Conservation (phyloP, 2,888 invertebrate genomes). For the Autographa gamma region DNA sequence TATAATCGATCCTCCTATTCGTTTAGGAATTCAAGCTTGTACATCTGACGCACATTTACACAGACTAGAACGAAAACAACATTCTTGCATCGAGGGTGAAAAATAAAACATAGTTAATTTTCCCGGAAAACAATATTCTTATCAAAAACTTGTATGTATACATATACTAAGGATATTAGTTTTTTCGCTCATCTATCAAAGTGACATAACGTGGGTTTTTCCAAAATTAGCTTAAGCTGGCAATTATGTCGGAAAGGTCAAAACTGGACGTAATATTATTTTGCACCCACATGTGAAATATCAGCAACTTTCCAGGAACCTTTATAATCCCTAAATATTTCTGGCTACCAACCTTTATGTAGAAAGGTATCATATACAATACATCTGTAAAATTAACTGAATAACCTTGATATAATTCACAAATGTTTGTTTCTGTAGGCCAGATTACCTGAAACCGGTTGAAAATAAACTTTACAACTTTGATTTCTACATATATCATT, state of each 20-base stretch:
- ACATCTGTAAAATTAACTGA: no score
- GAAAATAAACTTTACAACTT: background rate
- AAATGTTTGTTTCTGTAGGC: no score
- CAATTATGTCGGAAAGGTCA: background rate
- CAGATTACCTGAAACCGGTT: no score
- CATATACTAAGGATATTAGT: background rate
- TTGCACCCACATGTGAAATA: background rate
- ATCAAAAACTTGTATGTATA: no score
- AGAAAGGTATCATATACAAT: no score
- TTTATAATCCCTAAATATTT: background rate
- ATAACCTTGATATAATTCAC: no score
- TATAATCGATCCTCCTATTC: no score
- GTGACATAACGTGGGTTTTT: background rate
- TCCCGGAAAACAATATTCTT: background rate
- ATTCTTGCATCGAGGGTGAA: no score
- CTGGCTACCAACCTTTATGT: background rate
- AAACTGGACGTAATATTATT: background rate
- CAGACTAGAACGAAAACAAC: no score
- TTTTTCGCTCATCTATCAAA: conserved; percentile 27
- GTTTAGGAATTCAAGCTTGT: no score
- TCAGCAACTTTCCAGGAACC: background rate
- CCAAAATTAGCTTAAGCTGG: conserved; percentile 1
- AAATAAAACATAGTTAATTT: background rate
- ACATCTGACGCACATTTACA: no score
- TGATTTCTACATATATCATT: background rate